Evolutionary conservation across 2,113 vertebrate genomes (phyloP).

Genomic region (Caranx ignobilis): DNA sequence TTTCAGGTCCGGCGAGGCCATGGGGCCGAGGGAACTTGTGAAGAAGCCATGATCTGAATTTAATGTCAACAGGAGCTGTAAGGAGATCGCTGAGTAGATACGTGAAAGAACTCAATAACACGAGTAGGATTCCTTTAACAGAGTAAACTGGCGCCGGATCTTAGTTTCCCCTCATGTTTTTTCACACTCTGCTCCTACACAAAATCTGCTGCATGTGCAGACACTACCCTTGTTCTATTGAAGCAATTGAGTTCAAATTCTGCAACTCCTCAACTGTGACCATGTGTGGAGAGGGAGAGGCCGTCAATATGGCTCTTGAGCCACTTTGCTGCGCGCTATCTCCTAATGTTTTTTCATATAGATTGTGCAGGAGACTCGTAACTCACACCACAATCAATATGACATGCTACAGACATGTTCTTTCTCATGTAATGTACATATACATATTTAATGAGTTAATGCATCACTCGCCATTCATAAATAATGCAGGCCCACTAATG

Average conservation of each 20-base stretch:
- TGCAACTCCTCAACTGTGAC: slow-evolving; percentile 59
- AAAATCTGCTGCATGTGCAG: slow-evolving; percentile 73
- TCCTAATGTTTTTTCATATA: slow-evolving; percentile 70
- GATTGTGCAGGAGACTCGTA: slow-evolving; percentile 65
- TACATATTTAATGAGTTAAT: slow-evolving; percentile 83
- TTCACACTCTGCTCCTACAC: slow-evolving; percentile 61
- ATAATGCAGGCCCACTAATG: slow-evolving; percentile 81
- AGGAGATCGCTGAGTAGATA: slow-evolving; percentile 68
- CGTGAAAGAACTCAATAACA: slow-evolving; percentile 68
- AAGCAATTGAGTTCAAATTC: slow-evolving; percentile 58
- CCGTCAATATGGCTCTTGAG: slow-evolving; percentile 70
- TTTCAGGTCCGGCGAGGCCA: slow-evolving; percentile 30
- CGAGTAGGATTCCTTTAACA: slow-evolving; percentile 45
- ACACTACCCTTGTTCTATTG: slow-evolving; percentile 47
- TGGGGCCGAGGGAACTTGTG: slow-evolving; percentile 13
- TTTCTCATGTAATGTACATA: slow-evolving; percentile 80
- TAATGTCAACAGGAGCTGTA: slow-evolving; percentile 57
- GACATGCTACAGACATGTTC: slow-evolving; percentile 80
- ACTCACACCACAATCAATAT: slow-evolving; percentile 80
- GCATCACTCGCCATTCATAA: slow-evolving; percentile 77
- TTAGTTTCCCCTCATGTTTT: slow-evolving; percentile 61
- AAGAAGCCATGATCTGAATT: slow-evolving; percentile 64
- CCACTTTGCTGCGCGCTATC: slow-evolving; percentile 59
- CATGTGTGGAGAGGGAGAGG: slow-evolving; percentile 22
- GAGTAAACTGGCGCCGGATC: slow-evolving; percentile 57